Conservation (phyloP, 1,140 invertebrate species). For the Drosophila micromelanica region DNA sequence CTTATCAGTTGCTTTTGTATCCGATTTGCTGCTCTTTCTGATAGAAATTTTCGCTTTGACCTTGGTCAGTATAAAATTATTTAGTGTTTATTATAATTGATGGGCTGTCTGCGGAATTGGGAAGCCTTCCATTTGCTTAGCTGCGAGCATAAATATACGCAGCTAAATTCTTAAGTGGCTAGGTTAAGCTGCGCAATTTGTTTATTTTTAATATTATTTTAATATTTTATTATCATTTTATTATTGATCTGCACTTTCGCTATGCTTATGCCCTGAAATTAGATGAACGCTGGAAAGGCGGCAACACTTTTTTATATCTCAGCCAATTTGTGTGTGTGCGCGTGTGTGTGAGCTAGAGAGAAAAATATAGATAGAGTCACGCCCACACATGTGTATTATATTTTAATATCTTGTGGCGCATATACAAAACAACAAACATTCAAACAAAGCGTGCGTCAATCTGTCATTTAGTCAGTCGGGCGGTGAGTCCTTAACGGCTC, state of each 20-base stretch:
- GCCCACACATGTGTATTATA: constrained; percentile 26
- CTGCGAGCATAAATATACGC: neutral
- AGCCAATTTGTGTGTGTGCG: neutral
- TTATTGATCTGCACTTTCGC: neutral
- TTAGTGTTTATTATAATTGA: constrained; percentile 9
- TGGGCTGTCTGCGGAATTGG: constrained; percentile 15
- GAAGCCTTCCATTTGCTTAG: constrained; percentile 6
- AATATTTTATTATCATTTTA: neutral
- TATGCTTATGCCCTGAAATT: constrained; percentile 1
- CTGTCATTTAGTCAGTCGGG: constrained; percentile 32
- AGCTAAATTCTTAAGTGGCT: too few species aligned
- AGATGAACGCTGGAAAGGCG: constrained; percentile 30
- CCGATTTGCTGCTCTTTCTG: constrained; percentile 56
- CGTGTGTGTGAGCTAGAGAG: neutral
- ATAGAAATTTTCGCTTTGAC: constrained; percentile 56
- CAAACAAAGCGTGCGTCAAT: constrained; percentile 53
- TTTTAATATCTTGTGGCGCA: constrained; percentile 26
- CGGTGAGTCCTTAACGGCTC: constrained; percentile 27
- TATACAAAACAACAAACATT: constrained; percentile 41
- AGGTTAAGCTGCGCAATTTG: neutral
- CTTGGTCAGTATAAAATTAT: constrained; percentile 35
- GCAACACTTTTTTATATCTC: constrained; percentile 34
- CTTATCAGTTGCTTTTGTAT: constrained; percentile 45
- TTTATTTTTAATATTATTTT: neutral
- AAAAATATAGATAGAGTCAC: constrained; percentile 8